Conservation (phyloP, 2,888 invertebrate species). For the Nyleta sp. region DNA sequence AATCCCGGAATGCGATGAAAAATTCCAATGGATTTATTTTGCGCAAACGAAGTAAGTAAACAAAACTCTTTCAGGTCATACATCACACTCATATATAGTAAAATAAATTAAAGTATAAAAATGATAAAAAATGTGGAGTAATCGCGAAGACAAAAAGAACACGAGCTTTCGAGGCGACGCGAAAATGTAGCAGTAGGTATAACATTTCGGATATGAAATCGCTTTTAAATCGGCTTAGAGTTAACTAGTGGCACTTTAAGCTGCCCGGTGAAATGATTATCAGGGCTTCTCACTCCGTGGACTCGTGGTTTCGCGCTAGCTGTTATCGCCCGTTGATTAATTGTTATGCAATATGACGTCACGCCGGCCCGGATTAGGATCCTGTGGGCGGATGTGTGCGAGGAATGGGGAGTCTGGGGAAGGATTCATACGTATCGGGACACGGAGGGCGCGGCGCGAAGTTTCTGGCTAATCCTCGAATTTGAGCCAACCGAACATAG, state of each 20-base stretch:
- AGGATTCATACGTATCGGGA: conserved; percentile 66
- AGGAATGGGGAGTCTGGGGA: conserved; percentile 63
- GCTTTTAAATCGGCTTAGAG: conserved; percentile 83
- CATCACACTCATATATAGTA: conserved; percentile 10
- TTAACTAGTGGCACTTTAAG: conserved; percentile 83
- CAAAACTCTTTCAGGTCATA: conserved; percentile 13
- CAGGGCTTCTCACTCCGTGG: conserved; percentile 80
- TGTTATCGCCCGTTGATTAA: conserved; percentile 82
- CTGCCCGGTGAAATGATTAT: conserved; percentile 83
- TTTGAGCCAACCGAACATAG: conserved; percentile 81
- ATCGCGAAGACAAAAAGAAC: conserved; percentile 56
- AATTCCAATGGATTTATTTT: neutral
- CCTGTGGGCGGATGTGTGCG: conserved; percentile 69
- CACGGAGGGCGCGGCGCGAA: conserved; percentile 74
- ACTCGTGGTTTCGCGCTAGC: conserved; percentile 75
- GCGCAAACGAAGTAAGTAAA: conserved; percentile 12
- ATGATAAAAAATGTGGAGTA: conserved; percentile 53
- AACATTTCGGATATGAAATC: conserved; percentile 82
- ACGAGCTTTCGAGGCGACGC: conserved; percentile 52
- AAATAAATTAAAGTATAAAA: conserved; percentile 49
- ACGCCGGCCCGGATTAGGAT: conserved; percentile 81
- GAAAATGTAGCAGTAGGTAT: conserved; percentile 72
- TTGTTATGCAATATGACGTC: conserved; percentile 83
- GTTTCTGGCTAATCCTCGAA: conserved; percentile 81
- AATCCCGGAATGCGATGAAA: neutral